Evolutionary conservation across 2,113 vertebrate genomes (phyloP).

Genomic region (Acrocephalus kingi): DNA sequence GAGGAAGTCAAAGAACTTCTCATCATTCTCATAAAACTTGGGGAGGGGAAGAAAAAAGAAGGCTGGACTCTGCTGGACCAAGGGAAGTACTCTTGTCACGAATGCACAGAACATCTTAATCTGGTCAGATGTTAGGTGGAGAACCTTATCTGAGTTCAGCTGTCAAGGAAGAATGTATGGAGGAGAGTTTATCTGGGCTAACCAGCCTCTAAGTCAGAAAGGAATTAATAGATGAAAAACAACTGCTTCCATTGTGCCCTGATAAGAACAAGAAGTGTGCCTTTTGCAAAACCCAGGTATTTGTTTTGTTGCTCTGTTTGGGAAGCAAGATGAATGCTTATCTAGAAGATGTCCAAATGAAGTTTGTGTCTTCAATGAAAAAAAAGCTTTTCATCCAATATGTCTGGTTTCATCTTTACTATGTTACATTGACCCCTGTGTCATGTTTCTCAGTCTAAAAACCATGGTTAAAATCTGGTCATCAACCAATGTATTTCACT

Average conservation of each 20-base stretch:
- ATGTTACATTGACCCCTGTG: fast-evolving
- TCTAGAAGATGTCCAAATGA: neutral
- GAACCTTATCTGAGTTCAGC: conserved; percentile 17
- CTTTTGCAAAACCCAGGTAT: neutral
- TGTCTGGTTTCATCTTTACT: neutral
- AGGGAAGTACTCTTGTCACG: neutral
- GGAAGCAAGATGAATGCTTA: neutral
- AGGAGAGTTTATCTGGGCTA: conserved; percentile 24
- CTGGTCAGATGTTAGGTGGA: neutral
- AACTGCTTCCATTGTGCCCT: neutral
- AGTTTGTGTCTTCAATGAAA: neutral
- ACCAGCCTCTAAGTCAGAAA: conserved; percentile 21
- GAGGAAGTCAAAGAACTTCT: conserved; percentile 7
- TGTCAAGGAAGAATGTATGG: conserved; percentile 38
- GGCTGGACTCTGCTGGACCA: neutral
- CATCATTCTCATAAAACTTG: neutral
- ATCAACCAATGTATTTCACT: neutral
- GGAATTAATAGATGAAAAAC: conserved; percentile 8
- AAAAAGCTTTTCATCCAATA: neutral
- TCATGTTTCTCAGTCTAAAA: neutral
- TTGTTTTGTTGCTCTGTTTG: neutral
- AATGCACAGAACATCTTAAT: neutral
- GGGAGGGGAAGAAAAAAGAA: neutral
- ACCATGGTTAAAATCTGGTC: neutral
- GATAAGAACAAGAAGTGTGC: neutral